A percentile compares a stretch with the other conserved stretches of the same genome.
phyloP scores from a whole-genome alignment of 2,888 invertebrate species.

The Heliconius erato region DNA sequence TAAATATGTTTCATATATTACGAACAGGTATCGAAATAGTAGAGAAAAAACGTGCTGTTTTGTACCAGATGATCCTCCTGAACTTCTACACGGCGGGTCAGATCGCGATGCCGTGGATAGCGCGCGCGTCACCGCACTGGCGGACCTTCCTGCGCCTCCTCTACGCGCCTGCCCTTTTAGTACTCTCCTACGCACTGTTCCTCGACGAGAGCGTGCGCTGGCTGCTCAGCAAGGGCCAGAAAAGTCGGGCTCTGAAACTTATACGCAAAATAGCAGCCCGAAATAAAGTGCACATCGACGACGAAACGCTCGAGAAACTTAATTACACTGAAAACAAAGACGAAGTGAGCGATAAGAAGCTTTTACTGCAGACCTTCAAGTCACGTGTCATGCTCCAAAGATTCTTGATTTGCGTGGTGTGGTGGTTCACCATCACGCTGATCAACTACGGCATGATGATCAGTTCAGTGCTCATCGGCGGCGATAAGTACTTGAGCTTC shows the following conservation, averaged over 20 bases:
- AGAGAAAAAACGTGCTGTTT: slow-evolving; percentile 73
- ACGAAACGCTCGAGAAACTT: slow-evolving; percentile 63
- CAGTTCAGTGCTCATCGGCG: slow-evolving; percentile 77
- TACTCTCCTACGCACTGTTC: slow-evolving; percentile 74
- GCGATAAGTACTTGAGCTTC: slow-evolving; percentile 80
- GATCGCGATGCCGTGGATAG: slow-evolving; percentile 77
- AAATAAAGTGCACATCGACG: slow-evolving; percentile 70
- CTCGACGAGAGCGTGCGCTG: slow-evolving; percentile 81
- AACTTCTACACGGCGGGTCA: slow-evolving; percentile 78
- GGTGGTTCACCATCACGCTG: slow-evolving; percentile 82
- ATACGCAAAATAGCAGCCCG: slow-evolving; percentile 76
- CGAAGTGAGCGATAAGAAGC: slow-evolving; percentile 65
- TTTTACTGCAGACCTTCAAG: slow-evolving; percentile 74
- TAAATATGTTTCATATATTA: background rate
- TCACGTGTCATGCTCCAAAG: slow-evolving; percentile 78
- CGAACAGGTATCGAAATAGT: slow-evolving; percentile 78
- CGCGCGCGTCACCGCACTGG: slow-evolving; percentile 81
- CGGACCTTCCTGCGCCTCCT: slow-evolving; percentile 75
- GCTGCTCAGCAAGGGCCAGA: slow-evolving; percentile 79
- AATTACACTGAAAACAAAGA: slow-evolving; percentile 68
- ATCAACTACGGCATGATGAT: slow-evolving; percentile 84
- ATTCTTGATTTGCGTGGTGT: slow-evolving; percentile 77
- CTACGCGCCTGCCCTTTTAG: slow-evolving; percentile 76
- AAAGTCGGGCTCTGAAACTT: slow-evolving; percentile 65
- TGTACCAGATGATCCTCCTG: slow-evolving; percentile 79